These are phyloP conservation scores for Cinara cedri DNA, from an alignment of 2,888 invertebrate species.

Conservation along the genomic window DNA sequence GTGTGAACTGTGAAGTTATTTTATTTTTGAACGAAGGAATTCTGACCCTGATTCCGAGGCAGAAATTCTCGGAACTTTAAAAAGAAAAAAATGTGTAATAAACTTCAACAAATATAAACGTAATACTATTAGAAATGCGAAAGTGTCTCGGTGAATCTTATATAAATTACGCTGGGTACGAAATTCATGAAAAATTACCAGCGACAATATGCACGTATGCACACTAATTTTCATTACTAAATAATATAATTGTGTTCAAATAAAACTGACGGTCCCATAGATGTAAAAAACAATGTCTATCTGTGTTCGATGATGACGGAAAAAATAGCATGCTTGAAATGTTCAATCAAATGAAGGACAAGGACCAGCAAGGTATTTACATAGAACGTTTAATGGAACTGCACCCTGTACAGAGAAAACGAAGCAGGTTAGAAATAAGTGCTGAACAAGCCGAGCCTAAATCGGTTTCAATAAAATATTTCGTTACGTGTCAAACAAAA, in stretches of 20 bases:
- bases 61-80: slow-evolving; percentile 2
- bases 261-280: not conserved
- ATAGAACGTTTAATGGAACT: slow-evolving; percentile 41
- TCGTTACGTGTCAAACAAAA: slow-evolving; percentile 10
- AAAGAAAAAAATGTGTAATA: not conserved
- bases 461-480: slow-evolving; percentile 1
- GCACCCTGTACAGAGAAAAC: slow-evolving; percentile 17
- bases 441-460: slow-evolving; percentile 19
- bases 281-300: slow-evolving; percentile 9
- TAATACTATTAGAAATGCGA: slow-evolving; percentile 29
- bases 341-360: slow-evolving; percentile 12
- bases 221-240: slow-evolving; percentile 27
- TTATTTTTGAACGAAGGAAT: slow-evolving; percentile 9
- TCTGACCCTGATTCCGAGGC: slow-evolving; percentile 4
- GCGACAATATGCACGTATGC: too few species aligned
- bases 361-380: slow-evolving; percentile 18
- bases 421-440: slow-evolving; percentile 14
- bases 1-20: slow-evolving; percentile 17
- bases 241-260: slow-evolving; percentile 24
- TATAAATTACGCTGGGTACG: slow-evolving; percentile 18
- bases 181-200: slow-evolving; percentile 28
- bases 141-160: slow-evolving; percentile 23
- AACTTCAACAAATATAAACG: slow-evolving; percentile 18
- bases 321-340: slow-evolving; percentile 3
- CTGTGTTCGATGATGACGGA: slow-evolving; percentile 4